Base-by-base conservation (phyloP, 2,888 invertebrate species). In the Latrodectus hesperus region DNA sequence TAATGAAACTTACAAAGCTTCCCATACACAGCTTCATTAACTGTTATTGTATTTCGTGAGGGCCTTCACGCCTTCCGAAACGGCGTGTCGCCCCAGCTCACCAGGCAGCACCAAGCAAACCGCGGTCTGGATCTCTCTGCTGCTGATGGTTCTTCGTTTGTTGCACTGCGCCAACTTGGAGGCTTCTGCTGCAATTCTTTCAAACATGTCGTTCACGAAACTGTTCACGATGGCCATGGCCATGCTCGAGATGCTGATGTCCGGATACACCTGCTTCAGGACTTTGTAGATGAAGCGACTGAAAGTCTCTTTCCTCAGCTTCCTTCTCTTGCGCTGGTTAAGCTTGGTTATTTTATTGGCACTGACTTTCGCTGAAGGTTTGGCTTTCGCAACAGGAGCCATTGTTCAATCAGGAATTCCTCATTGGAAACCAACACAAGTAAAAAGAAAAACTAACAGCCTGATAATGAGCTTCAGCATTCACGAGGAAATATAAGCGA, bases 141-240 rank as follows among this genome's bases (percentile, higher is more conserved):
- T 94, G 0, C 94, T 94, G 91, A 96, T 93, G 0, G 95, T 96
- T 0, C 93, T 94, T 72, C 94, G 93, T 91, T 95, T 95, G 89
- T 94, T 86, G 65, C 76, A 86, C 17, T 94, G 91, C 95, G 94
- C 11, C 94, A 94, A 0, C 94, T 94, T 94, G 0, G 94, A 94
- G 0, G 95, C 94, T 91, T 96, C 95, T 0, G 93, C 92, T 0
- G 95, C 95, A 71, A 96, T 94, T 70, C 94, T 94, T 91, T 96
- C 95, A 91, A 96, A 93, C 91, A 95, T 94, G 90, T 96, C 96
- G 90, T 94, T 95, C 0, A 96, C 95, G 89, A 96, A 96, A 90
- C 94, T 94, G 92, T 95, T 95, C 95, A 96, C 95, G 90, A 96
- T 95, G 38, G 89, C 89, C 90, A 92, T 92, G 74, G 92, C 92